Evolutionary conservation across 2,797 vertebrate genomes (phyloP), one percentile per base, ranked within the genome.

Genomic region (Heliangelus exortis): DNA sequence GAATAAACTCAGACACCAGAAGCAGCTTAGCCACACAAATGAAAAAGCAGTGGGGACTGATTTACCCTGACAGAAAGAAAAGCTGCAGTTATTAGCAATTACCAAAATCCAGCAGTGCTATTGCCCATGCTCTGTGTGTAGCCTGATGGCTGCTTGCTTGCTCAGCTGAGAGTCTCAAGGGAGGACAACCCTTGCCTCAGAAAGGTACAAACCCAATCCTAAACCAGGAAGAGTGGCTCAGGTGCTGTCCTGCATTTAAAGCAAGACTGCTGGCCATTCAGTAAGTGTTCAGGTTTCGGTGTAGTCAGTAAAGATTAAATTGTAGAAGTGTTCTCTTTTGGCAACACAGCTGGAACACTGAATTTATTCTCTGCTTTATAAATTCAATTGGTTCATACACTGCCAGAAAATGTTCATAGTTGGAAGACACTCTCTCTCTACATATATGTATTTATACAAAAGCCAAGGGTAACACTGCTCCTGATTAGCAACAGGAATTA

Each of bases 41-140:
- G 8, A 71, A 93, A 93, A 87, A 84, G 63, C 26, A 22, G 15
- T 9, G 33, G 36, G 36, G 65, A 84, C 39, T 93, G 41, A 93
- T 83, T n/a, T 75, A 68, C 36, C 39, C 89, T 41, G 79, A 81
- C 84, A 89, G 87, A 62, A 74, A 80, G 71, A 73, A 71, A 89
- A 57, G 43, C 48, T n/a, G n/a, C 36, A 57, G 53, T 22, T 36
- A 61, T 25, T 36, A 61, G 34, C 48, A 65, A 65, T 9, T 45
- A 23, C 50, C 41, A 69, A 58, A 28, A 29, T 1, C 5, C 83
- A 63, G 72, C 19, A 19, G 33, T 20, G 55, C 53, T 39, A 21
- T 7, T 29, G 45, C 51, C 34, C n/a, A 5, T 18, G 51, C 53
- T 45, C 23, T 13, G 20, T 5, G 1, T 28, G 21, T 2, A 39